Percentiles rank a stretch among this genome's conserved stretches.
Evolutionary conservation across 2,113 vertebrate genomes (phyloP).

Genomic region (Trematocara unimaculatum): DNA sequence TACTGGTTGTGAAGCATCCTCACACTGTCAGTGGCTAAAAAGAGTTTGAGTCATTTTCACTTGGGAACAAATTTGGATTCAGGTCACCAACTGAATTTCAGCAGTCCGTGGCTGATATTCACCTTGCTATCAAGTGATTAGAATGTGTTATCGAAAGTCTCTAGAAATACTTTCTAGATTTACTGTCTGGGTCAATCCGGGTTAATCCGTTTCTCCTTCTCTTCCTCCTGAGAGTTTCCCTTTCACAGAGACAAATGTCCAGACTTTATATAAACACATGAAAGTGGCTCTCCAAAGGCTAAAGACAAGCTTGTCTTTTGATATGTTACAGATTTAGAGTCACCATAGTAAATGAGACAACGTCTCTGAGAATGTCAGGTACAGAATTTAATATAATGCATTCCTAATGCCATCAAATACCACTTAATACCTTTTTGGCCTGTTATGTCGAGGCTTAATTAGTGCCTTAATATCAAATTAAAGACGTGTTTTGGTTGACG

Average conservation of each 20-base stretch:
- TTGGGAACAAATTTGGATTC: constrained; percentile 33
- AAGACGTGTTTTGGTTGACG: not conserved
- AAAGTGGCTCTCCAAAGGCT: not conserved
- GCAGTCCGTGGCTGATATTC: not conserved
- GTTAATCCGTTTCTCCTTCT: not conserved
- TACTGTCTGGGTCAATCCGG: not conserved
- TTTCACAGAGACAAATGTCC: not conserved
- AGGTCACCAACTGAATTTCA: not conserved
- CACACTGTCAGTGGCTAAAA: constrained; percentile 27
- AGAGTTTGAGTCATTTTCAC: constrained; percentile 12
- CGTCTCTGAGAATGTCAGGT: not conserved
- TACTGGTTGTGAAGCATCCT: constrained; percentile 18
- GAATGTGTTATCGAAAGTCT: not conserved
- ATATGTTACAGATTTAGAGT: not conserved
- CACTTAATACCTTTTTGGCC: not conserved
- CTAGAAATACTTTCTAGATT: not conserved
- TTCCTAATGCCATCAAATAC: not conserved
- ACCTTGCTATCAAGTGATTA: not conserved
- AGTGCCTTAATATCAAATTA: not conserved
- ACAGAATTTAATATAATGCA: not conserved
- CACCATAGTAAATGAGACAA: not conserved
- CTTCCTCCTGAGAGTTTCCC: not conserved
- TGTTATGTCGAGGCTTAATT: not conserved
- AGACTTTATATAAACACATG: not conserved
- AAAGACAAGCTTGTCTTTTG: not conserved